Evolutionary conservation across 2,113 vertebrate species (phyloP).

Genomic region (Cyprinodon brontotheroides): DNA sequence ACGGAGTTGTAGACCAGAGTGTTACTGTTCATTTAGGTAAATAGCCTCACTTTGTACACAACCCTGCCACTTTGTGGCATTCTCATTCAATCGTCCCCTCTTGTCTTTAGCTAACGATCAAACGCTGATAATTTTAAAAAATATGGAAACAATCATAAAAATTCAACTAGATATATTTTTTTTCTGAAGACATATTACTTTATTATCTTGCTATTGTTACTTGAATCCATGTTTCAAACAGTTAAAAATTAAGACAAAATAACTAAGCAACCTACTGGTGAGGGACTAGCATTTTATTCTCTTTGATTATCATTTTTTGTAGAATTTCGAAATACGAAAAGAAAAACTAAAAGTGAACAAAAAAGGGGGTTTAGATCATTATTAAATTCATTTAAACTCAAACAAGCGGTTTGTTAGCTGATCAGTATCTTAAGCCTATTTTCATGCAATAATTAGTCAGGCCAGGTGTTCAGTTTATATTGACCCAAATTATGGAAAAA

Average conservation of each 20-base stretch:
- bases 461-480: too few relatives aligned
- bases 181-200: neutral
- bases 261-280: neutral
- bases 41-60: neutral
- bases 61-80: neutral
- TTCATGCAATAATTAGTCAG: too few relatives aligned
- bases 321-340: neutral
- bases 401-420: neutral
- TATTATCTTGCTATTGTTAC: neutral
- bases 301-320: neutral
- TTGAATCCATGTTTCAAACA: neutral
- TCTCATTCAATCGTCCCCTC: neutral
- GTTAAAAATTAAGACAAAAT: neutral
- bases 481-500: neutral
- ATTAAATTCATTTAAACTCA: too few relatives aligned
- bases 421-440: neutral
- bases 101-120: neutral
- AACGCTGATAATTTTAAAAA: neutral
- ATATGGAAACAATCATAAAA: neutral
- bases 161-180: neutral
- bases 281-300: neutral
- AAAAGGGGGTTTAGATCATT: neutral
- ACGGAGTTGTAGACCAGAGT: slow-evolving; percentile 36
- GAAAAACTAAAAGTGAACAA: neutral
- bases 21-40: slow-evolving; percentile 23